These are phyloP conservation scores for Parnassius smintheus DNA, from an alignment of 2,888 invertebrate genomes.

Conservation along the genomic window DNA sequence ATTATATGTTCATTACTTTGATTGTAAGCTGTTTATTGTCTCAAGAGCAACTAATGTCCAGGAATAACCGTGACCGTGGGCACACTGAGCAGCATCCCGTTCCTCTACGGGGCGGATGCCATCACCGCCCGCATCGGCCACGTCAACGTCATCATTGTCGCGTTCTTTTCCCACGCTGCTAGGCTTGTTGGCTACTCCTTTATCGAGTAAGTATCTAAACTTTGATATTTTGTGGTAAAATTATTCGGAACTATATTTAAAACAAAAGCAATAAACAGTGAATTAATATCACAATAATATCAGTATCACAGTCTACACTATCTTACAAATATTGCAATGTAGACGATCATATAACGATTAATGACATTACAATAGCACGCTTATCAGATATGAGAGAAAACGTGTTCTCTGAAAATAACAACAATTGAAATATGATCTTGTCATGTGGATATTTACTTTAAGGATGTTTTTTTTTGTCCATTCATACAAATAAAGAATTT, in stretches of 20 bases:
- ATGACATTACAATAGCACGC: conserved; percentile 43
- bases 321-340: conserved; percentile 25
- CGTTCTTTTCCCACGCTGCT: conserved; percentile 92
- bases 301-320: background rate
- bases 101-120: conserved; percentile 91
- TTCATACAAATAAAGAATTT: background rate
- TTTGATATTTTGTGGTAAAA: background rate
- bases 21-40: conserved; percentile 29
- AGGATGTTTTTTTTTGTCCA: background rate
- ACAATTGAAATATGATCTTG: conserved; percentile 29
- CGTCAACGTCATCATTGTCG: conserved; percentile 90
- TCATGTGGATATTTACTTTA: conserved; percentile 14
- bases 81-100: conserved; percentile 90
- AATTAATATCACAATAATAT: too few relatives aligned
- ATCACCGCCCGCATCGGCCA: conserved; percentile 91
- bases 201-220: conserved; percentile 85
- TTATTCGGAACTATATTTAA: too few relatives aligned
- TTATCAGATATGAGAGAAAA: conserved; percentile 42
- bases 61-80: conserved; percentile 92
- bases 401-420: conserved; percentile 31
- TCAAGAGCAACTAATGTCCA: conserved; percentile 51
- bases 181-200: conserved; percentile 91
- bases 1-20: conserved; percentile 27
- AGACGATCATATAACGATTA: conserved; percentile 37
- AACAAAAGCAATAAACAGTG: too few relatives aligned